These are phyloP conservation scores for Haliclona indistincta DNA, from an alignment of 37 sponge, comb jelly and placozoan species.

Conservation along the genomic window DNA sequence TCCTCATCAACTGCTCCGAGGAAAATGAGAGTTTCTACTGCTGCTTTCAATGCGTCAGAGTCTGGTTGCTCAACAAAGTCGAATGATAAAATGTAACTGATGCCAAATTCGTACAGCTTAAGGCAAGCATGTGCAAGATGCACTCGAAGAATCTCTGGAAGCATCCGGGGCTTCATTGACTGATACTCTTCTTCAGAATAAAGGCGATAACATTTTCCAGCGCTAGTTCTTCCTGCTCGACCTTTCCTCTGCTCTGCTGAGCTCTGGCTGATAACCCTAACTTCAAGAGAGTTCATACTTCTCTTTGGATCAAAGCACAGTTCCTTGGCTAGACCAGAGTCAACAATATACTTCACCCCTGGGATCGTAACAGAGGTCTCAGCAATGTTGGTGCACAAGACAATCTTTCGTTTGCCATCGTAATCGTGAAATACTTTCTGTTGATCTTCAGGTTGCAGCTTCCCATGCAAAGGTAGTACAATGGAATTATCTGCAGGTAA, in stretches of 20 bases:
- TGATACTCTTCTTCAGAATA: constrained; percentile 49
- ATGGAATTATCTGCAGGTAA: constrained; percentile 7
- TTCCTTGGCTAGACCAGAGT: constrained; percentile 80
- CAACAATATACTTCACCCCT: constrained; percentile 79
- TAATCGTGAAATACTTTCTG: constrained; percentile 66
- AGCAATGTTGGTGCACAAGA: constrained; percentile 88
- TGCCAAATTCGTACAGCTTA: constrained; percentile 70
- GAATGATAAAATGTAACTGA: constrained; percentile 52
- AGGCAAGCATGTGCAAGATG: constrained; percentile 50
- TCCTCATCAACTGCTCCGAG: constrained; percentile 55
- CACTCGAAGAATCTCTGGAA: constrained; percentile 71
- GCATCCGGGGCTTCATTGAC: constrained; percentile 33
- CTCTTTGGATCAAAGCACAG: constrained; percentile 58
- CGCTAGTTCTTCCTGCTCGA: constrained; percentile 68
- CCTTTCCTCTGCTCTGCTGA: constrained; percentile 86
- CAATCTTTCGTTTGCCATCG: constrained; percentile 56
- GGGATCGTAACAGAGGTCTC: constrained; percentile 95
- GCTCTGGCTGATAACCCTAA: constrained; percentile 55
- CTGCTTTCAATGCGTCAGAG: constrained; percentile 32
- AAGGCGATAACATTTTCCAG: constrained; percentile 78
- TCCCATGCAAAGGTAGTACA: constrained; percentile 77
- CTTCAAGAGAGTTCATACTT: constrained; percentile 68
- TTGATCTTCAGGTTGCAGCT: constrained; percentile 79
- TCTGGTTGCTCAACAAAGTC: constrained; percentile 77
- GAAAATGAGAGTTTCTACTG: constrained; percentile 61